A percentile compares a stretch with the other conserved stretches of the same genome.
Evolutionary conservation across 2,888 invertebrate species (phyloP).

Genomic region (Trichogramma evanescens): DNA sequence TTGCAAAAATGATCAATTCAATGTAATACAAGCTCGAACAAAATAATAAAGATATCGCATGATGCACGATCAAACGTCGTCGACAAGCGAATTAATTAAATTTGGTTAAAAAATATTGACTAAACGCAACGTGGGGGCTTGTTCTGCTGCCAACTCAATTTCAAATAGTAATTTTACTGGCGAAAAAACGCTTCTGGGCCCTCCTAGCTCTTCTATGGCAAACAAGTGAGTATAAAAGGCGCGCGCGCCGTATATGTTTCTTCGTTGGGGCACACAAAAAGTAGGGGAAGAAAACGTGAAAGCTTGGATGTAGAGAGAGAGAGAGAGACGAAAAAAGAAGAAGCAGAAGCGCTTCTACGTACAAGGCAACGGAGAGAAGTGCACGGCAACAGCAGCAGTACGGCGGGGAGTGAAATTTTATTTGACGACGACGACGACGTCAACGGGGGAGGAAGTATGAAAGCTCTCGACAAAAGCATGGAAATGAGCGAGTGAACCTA

Average conservation of each 20-base stretch:
- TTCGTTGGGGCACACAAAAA: not conserved
- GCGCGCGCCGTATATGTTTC: not conserved
- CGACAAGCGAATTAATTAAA: too few species aligned
- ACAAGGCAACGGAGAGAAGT: not conserved
- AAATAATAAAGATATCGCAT: too few species aligned
- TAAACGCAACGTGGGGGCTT: too few species aligned
- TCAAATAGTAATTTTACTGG: not conserved
- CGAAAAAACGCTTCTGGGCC: not conserved
- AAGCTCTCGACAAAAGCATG: conserved; percentile 20
- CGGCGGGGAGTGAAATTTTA: conserved; percentile 15
- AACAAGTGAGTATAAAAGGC: too few species aligned
- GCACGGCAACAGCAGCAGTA: not conserved
- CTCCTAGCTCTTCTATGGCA: too few species aligned
- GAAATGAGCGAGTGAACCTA: conserved; percentile 18
- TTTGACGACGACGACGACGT: conserved; percentile 16
- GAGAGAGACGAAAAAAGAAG: not conserved
- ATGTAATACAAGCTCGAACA: too few species aligned
- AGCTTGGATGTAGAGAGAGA: not conserved
- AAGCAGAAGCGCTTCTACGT: not conserved
- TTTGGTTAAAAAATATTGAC: too few species aligned
- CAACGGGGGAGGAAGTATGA: not conserved
- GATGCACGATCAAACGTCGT: too few species aligned
- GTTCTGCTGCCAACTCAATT: not conserved
- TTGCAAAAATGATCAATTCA: too few species aligned
- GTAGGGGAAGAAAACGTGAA: not conserved